Conservation (phyloP, 2,797 vertebrate genomes). For the Pseudochirops corinnae region DNA sequence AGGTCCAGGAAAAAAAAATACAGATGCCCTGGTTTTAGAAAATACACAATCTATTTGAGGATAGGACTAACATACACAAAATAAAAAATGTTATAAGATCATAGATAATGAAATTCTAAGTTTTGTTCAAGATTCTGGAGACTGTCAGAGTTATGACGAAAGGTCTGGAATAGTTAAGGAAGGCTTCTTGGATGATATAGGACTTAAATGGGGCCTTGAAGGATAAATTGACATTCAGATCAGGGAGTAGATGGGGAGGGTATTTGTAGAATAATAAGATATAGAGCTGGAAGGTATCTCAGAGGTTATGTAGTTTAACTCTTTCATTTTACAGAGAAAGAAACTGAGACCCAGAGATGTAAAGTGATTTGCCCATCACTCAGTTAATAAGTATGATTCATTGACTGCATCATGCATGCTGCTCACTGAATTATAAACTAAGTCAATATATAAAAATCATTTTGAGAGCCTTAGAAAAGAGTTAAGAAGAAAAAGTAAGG, state of each 20-base stretch:
- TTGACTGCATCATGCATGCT: neutral
- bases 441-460: neutral
- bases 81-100: neutral
- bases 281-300: neutral
- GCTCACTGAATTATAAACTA: neutral
- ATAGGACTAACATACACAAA: neutral
- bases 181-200: neutral
- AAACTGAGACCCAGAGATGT: neutral
- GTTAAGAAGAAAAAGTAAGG: neutral
- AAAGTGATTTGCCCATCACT: neutral
- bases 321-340: neutral
- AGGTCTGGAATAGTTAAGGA: neutral
- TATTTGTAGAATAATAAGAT: neutral
- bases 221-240: neutral
- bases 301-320: neutral
- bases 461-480: neutral
- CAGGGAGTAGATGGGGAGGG: neutral
- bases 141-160: neutral
- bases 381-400: neutral
- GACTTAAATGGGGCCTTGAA: neutral
- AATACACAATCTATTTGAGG: neutral
- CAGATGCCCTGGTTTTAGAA: neutral
- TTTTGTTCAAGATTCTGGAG: neutral
- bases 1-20: neutral
- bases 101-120: neutral